Evolutionary conservation across 2,797 vertebrate species (phyloP).

Genomic region (Eulemur coronatus): DNA sequence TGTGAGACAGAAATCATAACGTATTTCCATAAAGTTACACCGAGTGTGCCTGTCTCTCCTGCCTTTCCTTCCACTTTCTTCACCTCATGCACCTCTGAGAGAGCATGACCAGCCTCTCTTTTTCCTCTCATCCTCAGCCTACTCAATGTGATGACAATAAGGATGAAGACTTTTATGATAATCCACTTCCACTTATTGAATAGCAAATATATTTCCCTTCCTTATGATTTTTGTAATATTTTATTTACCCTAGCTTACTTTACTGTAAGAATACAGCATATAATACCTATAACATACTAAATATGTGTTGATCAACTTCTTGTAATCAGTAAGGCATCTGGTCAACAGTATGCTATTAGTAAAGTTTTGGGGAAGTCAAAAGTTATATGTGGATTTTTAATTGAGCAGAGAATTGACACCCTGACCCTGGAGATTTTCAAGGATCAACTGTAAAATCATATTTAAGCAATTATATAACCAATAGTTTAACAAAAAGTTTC

Average conservation of each 20-base stretch:
- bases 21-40: neutral
- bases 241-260: neutral
- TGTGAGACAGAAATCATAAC: neutral
- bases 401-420: neutral
- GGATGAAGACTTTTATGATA: neutral
- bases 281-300: neutral
- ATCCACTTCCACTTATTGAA: neutral
- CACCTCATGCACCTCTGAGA: neutral
- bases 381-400: neutral
- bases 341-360: neutral
- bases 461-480: neutral
- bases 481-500: neutral
- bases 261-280: neutral
- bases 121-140: neutral
- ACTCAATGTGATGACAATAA: neutral
- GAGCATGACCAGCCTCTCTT: neutral
- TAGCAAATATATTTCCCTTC: neutral
- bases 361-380: neutral
- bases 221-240: neutral
- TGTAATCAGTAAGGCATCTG: neutral
- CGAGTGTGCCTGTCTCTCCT: neutral
- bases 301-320: neutral
- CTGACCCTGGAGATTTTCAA: neutral
- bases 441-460: neutral
- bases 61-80: neutral